A percentile compares a stretch with the other conserved stretches of the same genome.
These are phyloP conservation scores for Nyctalus aviator DNA, from an alignment of 2,797 vertebrate species.

Conservation along the genomic window DNA sequence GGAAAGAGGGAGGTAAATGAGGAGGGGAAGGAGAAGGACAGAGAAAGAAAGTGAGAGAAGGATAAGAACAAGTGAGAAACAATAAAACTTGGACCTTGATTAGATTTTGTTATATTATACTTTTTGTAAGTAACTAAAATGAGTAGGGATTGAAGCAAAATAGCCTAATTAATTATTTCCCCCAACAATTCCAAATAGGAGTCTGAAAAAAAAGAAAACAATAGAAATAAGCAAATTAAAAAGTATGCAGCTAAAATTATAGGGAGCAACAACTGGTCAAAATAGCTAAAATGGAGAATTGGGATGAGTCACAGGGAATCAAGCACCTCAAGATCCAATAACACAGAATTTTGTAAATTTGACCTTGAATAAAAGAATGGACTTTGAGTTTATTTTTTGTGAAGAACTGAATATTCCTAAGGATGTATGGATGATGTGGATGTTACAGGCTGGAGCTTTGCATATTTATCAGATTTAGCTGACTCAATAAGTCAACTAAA, in stretches of 20 bases:
- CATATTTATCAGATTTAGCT: neutral
- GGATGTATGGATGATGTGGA: neutral
- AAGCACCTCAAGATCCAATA: neutral
- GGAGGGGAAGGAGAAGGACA: accelerated
- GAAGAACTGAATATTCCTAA: neutral
- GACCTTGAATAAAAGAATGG: neutral
- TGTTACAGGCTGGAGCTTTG: neutral
- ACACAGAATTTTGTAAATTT: neutral
- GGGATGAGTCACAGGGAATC: neutral
- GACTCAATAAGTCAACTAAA: neutral
- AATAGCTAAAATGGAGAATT: neutral
- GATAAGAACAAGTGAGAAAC: neutral
- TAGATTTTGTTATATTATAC: neutral
- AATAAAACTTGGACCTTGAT: neutral
- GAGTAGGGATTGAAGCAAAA: neutral
- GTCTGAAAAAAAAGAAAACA: neutral
- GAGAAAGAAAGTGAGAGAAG: neutral
- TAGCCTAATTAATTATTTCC: neutral
- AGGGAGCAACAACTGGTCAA: neutral
- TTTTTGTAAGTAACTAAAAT: neutral
- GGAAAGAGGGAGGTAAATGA: accelerated
- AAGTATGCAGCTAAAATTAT: neutral
- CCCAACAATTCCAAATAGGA: neutral
- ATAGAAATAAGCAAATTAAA: neutral
- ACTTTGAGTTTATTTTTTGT: neutral